Percentiles rank a stretch among this genome's conserved stretches.
Conservation (phyloP, 2,888 invertebrate genomes). For the Bembecia ichneumoniformis region DNA sequence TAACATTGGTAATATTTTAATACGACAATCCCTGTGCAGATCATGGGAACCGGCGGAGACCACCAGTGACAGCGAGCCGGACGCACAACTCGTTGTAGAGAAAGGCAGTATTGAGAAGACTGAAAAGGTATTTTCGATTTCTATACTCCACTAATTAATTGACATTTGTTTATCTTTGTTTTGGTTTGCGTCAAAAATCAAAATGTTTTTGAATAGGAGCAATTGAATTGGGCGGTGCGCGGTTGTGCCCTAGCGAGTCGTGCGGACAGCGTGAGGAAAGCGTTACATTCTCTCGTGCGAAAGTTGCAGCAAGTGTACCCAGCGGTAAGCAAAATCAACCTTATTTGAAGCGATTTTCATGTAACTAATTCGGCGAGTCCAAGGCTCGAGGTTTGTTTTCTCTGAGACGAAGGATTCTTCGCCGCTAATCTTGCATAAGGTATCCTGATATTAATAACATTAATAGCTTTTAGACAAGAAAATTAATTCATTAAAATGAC, state of each 20-base stretch:
- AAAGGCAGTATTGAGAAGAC: constrained; percentile 68
- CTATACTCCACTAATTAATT: too few species aligned
- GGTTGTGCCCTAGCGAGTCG: constrained; percentile 54
- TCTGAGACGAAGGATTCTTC: too few species aligned
- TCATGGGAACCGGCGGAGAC: constrained; percentile 60
- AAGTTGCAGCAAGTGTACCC: constrained; percentile 44
- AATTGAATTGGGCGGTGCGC: constrained; percentile 60
- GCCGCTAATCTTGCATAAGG: too few species aligned
- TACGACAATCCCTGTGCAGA: constrained; percentile 16
- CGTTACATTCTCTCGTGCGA: constrained; percentile 45
- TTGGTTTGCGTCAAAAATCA: too few species aligned
- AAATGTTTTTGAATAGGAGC: constrained; percentile 33
- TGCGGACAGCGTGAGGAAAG: constrained; percentile 59
- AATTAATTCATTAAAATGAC: too few species aligned
- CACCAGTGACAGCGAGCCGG: constrained; percentile 60
- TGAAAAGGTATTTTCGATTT: constrained; percentile 49
- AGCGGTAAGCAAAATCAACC: constrained; percentile 25
- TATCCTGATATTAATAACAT: too few species aligned
- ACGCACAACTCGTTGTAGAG: constrained; percentile 46
- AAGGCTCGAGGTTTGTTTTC: not conserved
- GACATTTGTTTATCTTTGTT: not conserved
- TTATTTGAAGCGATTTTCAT: not conserved
- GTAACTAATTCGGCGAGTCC: too few species aligned
- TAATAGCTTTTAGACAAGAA: too few species aligned
- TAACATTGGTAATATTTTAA: too few species aligned